These are phyloP conservation scores for Gadopsis bispinosus DNA, from an alignment of 2,797 vertebrate species.

Conservation along the genomic window DNA sequence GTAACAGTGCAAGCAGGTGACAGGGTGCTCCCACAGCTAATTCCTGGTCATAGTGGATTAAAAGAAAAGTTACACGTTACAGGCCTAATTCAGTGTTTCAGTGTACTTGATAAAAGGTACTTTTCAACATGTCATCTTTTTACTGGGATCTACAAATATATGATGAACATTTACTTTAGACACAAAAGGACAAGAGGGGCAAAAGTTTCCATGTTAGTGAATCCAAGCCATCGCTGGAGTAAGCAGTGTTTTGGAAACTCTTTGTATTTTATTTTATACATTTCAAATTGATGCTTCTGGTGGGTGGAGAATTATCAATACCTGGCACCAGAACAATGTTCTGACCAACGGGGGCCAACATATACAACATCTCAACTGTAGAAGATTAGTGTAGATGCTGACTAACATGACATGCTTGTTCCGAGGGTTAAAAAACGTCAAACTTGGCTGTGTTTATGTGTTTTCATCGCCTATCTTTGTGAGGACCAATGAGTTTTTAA, in stretches of 20 bases:
- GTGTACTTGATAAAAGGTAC: neutral
- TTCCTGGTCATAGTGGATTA: slow-evolving; percentile 54
- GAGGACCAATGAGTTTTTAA: slow-evolving; percentile 2
- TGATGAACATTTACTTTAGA: neutral
- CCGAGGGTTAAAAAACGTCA: slow-evolving; percentile 20
- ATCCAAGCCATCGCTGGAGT: neutral
- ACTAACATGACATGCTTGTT: slow-evolving; percentile 30
- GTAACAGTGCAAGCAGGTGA: slow-evolving; percentile 69
- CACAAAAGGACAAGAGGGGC: neutral
- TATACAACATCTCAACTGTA: neutral
- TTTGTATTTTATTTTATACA: slow-evolving; percentile 9
- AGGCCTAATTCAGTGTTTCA: slow-evolving; percentile 17
- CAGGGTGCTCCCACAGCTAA: slow-evolving; percentile 39
- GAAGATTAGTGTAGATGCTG: slow-evolving; percentile 17
- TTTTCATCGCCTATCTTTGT: neutral
- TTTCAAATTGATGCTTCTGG: slow-evolving; percentile 1
- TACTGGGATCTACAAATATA: slow-evolving; percentile 2
- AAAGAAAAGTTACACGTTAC: slow-evolving; percentile 34
- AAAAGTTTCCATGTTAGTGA: slow-evolving; percentile 1
- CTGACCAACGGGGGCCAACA: neutral
- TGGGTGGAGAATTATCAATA: slow-evolving; percentile 19
- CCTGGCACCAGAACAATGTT: neutral
- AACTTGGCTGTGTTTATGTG: slow-evolving; percentile 13
- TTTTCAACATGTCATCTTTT: neutral
- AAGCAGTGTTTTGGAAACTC: slow-evolving; percentile 1